Evolutionary conservation across 2,797 vertebrate genomes (phyloP).

Genomic region (Glossophaga mutica): DNA sequence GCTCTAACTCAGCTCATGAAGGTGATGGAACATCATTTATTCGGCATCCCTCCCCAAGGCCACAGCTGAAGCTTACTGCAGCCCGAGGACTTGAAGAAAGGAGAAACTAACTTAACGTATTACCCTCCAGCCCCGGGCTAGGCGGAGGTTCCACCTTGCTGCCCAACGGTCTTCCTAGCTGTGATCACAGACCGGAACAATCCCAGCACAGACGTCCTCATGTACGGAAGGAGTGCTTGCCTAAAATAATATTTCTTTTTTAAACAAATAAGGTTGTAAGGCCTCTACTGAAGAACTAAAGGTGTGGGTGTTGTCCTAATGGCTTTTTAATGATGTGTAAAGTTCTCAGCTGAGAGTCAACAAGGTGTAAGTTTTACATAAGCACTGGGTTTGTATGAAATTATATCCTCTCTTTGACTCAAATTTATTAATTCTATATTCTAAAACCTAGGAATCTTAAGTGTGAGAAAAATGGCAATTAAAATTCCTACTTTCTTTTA

Average conservation of each 20-base stretch:
- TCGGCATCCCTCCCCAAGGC: not conserved
- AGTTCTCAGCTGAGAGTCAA: not conserved
- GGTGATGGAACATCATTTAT: not conserved
- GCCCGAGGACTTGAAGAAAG: not conserved
- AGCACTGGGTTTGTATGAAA: not conserved
- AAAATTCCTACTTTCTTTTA: not conserved
- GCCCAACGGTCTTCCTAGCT: not conserved
- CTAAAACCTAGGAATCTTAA: not conserved
- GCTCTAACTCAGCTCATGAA: not conserved
- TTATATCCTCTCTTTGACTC: not conserved
- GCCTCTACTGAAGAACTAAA: not conserved
- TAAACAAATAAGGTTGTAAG: not conserved
- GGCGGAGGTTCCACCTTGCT: not conserved
- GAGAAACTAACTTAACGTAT: not conserved
- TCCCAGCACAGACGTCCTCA: too few species aligned
- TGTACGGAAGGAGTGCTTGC: not conserved
- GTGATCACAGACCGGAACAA: not conserved
- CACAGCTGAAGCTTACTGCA: too few species aligned
- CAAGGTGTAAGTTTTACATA: not conserved
- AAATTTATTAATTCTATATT: not conserved
- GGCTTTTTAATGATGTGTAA: conserved; percentile 5
- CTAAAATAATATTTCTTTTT: not conserved
- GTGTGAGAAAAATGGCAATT: not conserved
- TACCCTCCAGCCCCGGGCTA: not conserved
- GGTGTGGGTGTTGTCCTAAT: not conserved